phyloP scores from a whole-genome alignment of 2,113 vertebrate genomes.

The Mustela nigripes region DNA sequence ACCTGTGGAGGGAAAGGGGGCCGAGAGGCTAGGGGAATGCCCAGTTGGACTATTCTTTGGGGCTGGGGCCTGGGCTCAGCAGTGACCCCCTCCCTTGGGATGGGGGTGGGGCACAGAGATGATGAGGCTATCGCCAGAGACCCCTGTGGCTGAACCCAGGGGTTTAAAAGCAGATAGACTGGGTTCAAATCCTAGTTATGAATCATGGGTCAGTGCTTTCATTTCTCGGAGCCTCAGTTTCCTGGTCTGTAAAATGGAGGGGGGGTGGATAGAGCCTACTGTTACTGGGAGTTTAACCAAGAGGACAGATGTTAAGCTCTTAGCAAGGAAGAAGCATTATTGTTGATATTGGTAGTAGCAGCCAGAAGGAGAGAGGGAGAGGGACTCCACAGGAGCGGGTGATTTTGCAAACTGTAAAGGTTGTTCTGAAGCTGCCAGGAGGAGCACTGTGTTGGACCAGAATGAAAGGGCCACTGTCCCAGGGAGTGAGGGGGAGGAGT shows the following conservation, averaged over 20 bases:
- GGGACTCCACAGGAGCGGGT: not conserved
- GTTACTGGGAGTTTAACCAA: not conserved
- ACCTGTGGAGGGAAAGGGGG: not conserved
- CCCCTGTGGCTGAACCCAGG: not conserved
- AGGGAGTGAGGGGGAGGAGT: not conserved
- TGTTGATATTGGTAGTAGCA: too few species aligned
- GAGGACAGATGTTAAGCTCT: not conserved
- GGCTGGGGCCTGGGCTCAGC: not conserved
- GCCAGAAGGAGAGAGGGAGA: not conserved
- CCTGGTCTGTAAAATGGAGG: not conserved
- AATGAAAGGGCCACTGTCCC: too few species aligned
- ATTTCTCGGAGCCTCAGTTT: not conserved
- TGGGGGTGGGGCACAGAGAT: accelerated
- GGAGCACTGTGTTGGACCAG: not conserved
- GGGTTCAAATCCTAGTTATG: not conserved
- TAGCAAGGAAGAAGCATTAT: not conserved
- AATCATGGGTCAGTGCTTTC: not conserved
- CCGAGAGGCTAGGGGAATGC: not conserved
- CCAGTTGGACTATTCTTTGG: not conserved
- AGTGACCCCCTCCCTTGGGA: not conserved
- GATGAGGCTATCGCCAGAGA: not conserved
- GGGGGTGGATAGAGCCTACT: not conserved
- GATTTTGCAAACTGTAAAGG: not conserved
- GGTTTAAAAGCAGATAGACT: not conserved
- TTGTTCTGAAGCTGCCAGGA: not conserved